Conservation (phyloP, 2,888 invertebrate genomes). For the Strigamia transsilvanica region DNA sequence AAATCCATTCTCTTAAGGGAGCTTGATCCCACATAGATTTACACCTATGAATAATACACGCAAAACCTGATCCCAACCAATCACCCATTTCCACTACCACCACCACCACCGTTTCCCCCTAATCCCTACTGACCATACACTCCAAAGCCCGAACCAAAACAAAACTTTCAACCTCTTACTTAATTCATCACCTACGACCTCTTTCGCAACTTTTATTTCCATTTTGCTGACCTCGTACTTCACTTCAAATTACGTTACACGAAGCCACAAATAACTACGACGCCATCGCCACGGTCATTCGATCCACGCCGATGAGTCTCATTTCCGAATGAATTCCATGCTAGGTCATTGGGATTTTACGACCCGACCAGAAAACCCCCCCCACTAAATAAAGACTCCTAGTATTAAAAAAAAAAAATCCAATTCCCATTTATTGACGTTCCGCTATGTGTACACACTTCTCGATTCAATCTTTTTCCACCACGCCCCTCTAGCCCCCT, state of each 20-base stretch:
- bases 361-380: slow-evolving; percentile 26
- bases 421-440: slow-evolving; percentile 43
- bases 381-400: slow-evolving; percentile 7
- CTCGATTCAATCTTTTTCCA: background rate
- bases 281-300: slow-evolving; percentile 23
- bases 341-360: slow-evolving; percentile 36
- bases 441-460: slow-evolving; percentile 22
- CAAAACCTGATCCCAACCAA: slow-evolving; percentile 6
- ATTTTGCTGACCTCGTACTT: slow-evolving; percentile 16
- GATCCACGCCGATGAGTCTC: slow-evolving; percentile 35
- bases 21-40: background rate
- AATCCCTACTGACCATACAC: background rate
- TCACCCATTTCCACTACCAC: slow-evolving; percentile 1
- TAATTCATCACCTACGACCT: slow-evolving; percentile 31
- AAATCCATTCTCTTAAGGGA: background rate
- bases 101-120: background rate
- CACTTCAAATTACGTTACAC: slow-evolving; percentile 37
- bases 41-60: slow-evolving; percentile 15
- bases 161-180: slow-evolving; percentile 13
- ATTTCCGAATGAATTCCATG: slow-evolving; percentile 48
- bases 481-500: background rate
- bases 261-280: slow-evolving; percentile 40
- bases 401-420: slow-evolving; percentile 13
- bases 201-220: slow-evolving; percentile 28
- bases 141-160: background rate